Percentiles rank a stretch among this genome's conserved stretches.
Evolutionary conservation across 2,888 invertebrate species (phyloP).

Genomic region (Arrhopalites spinosus): DNA sequence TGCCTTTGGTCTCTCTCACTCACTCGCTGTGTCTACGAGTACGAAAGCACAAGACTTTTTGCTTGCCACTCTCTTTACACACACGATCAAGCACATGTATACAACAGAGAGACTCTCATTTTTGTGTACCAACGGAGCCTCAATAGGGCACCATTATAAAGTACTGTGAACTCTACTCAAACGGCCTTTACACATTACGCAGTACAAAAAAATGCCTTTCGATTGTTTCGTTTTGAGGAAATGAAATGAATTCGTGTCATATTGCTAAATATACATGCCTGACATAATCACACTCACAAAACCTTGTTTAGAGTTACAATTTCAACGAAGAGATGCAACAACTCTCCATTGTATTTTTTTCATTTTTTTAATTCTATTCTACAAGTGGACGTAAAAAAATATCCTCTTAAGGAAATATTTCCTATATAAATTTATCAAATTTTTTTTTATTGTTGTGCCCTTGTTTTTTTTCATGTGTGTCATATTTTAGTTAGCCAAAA

Average conservation of each 20-base stretch:
- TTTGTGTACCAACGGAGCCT: neutral
- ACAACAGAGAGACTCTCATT: neutral
- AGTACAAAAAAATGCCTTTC: conserved; percentile 12
- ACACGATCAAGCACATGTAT: neutral
- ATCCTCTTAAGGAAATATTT: no score
- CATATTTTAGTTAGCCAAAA: no score
- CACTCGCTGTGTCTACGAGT: no score
- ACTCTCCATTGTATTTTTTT: no score
- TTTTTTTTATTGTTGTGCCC: no score
- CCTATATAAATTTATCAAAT: no score
- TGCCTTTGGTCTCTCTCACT: conserved; percentile 7
- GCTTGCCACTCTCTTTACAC: conserved; percentile 21
- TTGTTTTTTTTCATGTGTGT: no score
- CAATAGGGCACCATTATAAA: neutral
- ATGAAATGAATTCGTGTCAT: conserved; percentile 27
- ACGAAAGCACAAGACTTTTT: no score
- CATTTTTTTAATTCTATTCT: no score
- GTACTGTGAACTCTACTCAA: neutral
- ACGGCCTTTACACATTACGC: neutral
- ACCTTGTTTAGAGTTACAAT: conserved; percentile 4
- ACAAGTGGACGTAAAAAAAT: no score
- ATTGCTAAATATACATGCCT: conserved; percentile 21
- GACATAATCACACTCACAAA: neutral
- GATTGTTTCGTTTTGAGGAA: conserved; percentile 26
- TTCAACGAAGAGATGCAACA: neutral